phyloP scores from a whole-genome alignment of 2,113 vertebrate genomes.

The Onychostoma macrolepis region DNA sequence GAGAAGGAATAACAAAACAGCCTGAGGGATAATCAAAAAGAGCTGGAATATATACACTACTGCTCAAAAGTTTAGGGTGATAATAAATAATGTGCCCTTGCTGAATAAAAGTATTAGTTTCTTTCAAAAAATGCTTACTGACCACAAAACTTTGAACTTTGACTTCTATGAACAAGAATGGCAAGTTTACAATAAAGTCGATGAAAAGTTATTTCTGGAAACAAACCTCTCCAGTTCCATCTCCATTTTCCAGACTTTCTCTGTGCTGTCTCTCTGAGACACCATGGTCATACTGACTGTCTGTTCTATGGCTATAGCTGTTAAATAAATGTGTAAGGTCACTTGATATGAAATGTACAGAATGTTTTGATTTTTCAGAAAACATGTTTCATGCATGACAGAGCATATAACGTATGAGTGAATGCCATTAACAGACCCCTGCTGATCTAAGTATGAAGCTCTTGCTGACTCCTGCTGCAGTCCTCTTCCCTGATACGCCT shows the following conservation, averaged over 20 bases:
- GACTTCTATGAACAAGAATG: background rate
- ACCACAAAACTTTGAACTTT: background rate
- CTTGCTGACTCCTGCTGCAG: slow-evolving; percentile 55
- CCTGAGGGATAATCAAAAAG: background rate
- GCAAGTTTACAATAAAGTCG: background rate
- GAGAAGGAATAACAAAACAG: background rate
- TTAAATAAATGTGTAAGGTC: background rate
- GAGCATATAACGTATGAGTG: background rate
- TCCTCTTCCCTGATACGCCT: slow-evolving; percentile 43
- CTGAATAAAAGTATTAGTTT: background rate
- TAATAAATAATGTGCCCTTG: background rate
- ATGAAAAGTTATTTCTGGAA: background rate
- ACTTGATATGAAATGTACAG: background rate
- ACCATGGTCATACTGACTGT: slow-evolving; percentile 52
- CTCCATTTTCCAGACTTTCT: slow-evolving; percentile 59
- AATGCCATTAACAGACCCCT: slow-evolving; percentile 62
- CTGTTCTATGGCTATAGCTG: slow-evolving; percentile 63
- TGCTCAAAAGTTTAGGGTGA: background rate
- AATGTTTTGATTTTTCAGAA: background rate
- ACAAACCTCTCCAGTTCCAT: slow-evolving; percentile 53
- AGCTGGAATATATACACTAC: background rate
- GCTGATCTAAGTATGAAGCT: slow-evolving; percentile 54
- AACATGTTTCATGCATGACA: background rate
- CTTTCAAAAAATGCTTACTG: background rate
- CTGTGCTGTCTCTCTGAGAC: slow-evolving; percentile 44